Evolutionary conservation across 2,888 invertebrate species (phyloP).

Genomic region (Drosophila recens): DNA sequence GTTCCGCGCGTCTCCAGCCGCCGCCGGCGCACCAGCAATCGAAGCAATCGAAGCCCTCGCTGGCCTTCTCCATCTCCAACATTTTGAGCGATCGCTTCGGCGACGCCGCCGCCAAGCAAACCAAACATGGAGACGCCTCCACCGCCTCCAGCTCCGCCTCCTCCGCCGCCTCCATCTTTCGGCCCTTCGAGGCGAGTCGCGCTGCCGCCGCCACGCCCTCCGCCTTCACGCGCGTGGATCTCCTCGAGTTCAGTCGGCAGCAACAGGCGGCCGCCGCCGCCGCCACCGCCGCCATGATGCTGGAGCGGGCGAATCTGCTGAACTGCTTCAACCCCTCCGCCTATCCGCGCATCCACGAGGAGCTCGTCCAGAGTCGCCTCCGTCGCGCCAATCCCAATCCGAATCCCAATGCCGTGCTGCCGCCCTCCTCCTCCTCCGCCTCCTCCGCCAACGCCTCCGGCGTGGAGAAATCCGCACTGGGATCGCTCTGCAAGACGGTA

Average conservation of each 20-base stretch:
- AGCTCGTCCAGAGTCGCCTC: slow-evolving; percentile 84
- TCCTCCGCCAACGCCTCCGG: slow-evolving; percentile 38
- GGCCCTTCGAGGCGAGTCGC: slow-evolving; percentile 83
- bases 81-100: slow-evolving; percentile 85
- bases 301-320: slow-evolving; percentile 84
- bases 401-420: slow-evolving; percentile 64
- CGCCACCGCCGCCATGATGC: slow-evolving; percentile 84
- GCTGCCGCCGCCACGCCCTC: slow-evolving; percentile 78
- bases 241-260: slow-evolving; percentile 84
- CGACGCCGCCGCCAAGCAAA: slow-evolving; percentile 60
- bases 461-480: slow-evolving; percentile 87
- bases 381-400: slow-evolving; percentile 66
- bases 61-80: slow-evolving; percentile 85
- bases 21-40: slow-evolving; percentile 83
- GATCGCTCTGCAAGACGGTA: slow-evolving; percentile 89
- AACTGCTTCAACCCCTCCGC: slow-evolving; percentile 85
- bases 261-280: slow-evolving; percentile 84
- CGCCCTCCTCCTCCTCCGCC: slow-evolving; percentile 46
- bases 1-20: slow-evolving; percentile 60
- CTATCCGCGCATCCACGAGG: slow-evolving; percentile 85
- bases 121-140: slow-evolving; percentile 44
- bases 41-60: slow-evolving; percentile 80
- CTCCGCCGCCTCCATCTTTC: slow-evolving; percentile 77
- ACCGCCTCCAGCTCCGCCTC: slow-evolving; percentile 63
- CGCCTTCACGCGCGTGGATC: slow-evolving; percentile 84